phyloP scores from a whole-genome alignment of 2,113 vertebrate species.

The Melanocharis versteri region DNA sequence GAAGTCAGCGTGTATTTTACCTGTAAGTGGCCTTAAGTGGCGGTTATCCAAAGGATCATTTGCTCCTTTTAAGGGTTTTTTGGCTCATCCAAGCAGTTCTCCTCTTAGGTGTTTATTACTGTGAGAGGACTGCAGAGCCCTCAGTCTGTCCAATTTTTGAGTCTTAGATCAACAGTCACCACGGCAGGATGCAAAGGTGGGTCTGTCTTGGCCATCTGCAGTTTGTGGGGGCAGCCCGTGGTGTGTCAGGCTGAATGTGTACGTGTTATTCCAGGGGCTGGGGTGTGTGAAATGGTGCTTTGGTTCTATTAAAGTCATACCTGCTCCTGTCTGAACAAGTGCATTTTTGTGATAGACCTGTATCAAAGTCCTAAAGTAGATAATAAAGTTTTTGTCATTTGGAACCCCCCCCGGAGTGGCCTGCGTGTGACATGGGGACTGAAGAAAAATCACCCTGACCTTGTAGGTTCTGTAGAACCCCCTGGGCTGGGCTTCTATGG shows the following conservation, averaged over 20 bases:
- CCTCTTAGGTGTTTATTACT: neutral
- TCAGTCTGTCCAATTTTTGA: neutral
- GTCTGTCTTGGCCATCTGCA: neutral
- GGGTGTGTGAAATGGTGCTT: neutral
- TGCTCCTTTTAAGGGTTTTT: neutral
- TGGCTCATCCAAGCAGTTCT: neutral
- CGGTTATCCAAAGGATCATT: neutral
- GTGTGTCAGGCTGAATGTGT: neutral
- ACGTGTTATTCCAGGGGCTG: neutral
- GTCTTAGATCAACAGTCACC: neutral
- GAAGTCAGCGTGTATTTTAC: neutral
- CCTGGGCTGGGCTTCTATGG: neutral
- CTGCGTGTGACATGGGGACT: fast-evolving
- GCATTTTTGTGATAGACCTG: neutral
- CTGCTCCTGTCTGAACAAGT: neutral
- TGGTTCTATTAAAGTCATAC: neutral
- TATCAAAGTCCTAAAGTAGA: neutral
- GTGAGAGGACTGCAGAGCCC: neutral
- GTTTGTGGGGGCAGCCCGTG: neutral
- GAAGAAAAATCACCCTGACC: neutral
- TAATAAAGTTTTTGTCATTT: neutral
- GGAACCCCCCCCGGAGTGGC: neutral
- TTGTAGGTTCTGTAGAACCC: neutral
- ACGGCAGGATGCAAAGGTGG: neutral
- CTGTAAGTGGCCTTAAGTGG: neutral